Base-by-base conservation (phyloP, 2,888 invertebrate genomes). In the Chrysodeixis includens region DNA sequence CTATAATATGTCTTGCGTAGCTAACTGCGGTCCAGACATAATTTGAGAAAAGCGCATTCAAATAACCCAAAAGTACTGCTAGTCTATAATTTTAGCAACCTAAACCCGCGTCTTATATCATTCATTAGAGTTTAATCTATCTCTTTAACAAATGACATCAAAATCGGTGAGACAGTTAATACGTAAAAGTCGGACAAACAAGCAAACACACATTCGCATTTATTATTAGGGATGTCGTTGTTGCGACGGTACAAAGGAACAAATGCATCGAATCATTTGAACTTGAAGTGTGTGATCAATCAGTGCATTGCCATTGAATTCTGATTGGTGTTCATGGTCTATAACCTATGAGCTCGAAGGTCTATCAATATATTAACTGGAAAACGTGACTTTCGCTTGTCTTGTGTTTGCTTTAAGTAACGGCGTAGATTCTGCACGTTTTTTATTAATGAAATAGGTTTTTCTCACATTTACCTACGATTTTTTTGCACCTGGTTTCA, bases 291-390 rank as follows among this genome's bases (percentile, higher is more conserved):
- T 54, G 40, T 51, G 44, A 32, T 61, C 66, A 72, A 79, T 70
- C 69, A 65, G 56, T 72, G 70, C 69, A 69, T 16, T 53, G 65
- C 60, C 62, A 57, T 66, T 59, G 64, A 62, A 56, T 59, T 66
- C 22, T 66, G 67, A 77, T 78, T 63, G 52, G 20, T 32, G 69
- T 55, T 72, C 77, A 79, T 59, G 69, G 67, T 72, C 76, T 63
- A 14, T 64, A 62, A 59, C 55, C 71, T 54, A 58, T 52, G 35
- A 55, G 16, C 22, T 46, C 20, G 58, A 60, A 64, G 63, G 44
- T 55, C 46, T 56, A 74, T 56, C 60, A 51, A 57, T 55, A 30
- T 10, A 58, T 49, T 62, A 49, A 49, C 53, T 7, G 18, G 49
- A 61, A 71, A 59, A 74, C 71, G 71, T 76, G 76, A 52, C 65